Base-by-base conservation (phyloP, 35 echinoderm and acorn worm species). In the Patiria miniata region DNA sequence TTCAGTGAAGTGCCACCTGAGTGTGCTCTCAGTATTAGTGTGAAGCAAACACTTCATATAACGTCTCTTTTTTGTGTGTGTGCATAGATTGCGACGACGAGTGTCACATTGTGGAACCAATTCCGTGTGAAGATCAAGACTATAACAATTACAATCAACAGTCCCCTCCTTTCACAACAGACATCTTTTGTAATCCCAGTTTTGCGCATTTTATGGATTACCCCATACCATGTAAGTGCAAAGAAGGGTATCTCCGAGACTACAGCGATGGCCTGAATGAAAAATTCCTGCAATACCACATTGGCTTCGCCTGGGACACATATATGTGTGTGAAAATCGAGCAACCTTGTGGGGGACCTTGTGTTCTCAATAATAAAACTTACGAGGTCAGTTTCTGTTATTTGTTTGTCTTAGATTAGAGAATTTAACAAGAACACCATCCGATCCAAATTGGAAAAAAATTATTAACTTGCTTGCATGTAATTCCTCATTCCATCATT, bases 271-370 rank as follows among this genome's bases (percentile, higher is more conserved):
- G 28, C 28, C 33, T 69, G 23, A 69, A 23, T 34, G 7, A 23
- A 29, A 69, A 30, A 23, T 69, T 2, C 28, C 61, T 69, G 61
- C 18, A 30, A 69, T 69, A 30, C 28, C 61, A 69, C 61, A 69
- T 69, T 8, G 61, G 61, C 23, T 69, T 69, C 26, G 19, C 61
- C 23, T 69, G 61, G 61, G 0, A 69, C 10, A 69, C 61, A 29
- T 69, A 69, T 23, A 69, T 69, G 61, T 69, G 61, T 34, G 61
- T 69, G 61, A 69, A 69, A 34, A 23, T 69, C 26, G 61, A 69
- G 1, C 23, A 69, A 69, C 61, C 61, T 2, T 69, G 61, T 69
- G 23, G 1, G 33, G 61, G 61, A 34, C 17, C 61, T 10, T 69
- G 61, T 34, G 8, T n/a, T 8, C 0, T 23, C 6, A 23, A 69